Evolutionary conservation across 2,888 invertebrate genomes (phyloP).

Genomic region (Gisinianus flammeolus): DNA sequence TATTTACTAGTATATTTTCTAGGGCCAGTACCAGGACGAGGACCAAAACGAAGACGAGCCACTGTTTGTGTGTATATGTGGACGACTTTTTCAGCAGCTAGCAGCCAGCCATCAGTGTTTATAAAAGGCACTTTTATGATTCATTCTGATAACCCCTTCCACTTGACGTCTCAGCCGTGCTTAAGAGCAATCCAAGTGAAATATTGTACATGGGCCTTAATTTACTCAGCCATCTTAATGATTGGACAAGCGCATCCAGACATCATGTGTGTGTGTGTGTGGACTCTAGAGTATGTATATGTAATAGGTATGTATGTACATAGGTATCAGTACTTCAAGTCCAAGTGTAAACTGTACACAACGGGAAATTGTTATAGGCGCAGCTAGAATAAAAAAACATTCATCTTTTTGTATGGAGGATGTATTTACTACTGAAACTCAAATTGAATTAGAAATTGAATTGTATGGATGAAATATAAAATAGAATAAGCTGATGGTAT

Average conservation of each 20-base stretch:
- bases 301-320: not conserved
- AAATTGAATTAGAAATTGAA: not conserved
- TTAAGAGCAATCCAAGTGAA: not conserved
- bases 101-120: not conserved
- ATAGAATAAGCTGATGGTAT: too few relatives aligned
- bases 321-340: not conserved
- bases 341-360: not conserved
- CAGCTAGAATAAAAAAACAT: not conserved
- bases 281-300: not conserved
- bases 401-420: not conserved
- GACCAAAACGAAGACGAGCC: not conserved
- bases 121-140: constrained; percentile 14
- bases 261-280: too few relatives aligned
- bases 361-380: not conserved
- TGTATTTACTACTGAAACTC: not conserved
- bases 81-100: not conserved
- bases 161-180: not conserved
- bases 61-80: too few relatives aligned
- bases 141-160: constrained; percentile 2
- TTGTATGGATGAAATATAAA: too few relatives aligned
- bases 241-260: constrained; percentile 9
- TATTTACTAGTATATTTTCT: not conserved
- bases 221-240: not conserved
- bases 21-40: not conserved
- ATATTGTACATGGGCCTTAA: not conserved